Evolutionary conservation across 1,140 invertebrate genomes (phyloP), one percentile per base, ranked within the genome.

Genomic region (Colletes latitarsis): DNA sequence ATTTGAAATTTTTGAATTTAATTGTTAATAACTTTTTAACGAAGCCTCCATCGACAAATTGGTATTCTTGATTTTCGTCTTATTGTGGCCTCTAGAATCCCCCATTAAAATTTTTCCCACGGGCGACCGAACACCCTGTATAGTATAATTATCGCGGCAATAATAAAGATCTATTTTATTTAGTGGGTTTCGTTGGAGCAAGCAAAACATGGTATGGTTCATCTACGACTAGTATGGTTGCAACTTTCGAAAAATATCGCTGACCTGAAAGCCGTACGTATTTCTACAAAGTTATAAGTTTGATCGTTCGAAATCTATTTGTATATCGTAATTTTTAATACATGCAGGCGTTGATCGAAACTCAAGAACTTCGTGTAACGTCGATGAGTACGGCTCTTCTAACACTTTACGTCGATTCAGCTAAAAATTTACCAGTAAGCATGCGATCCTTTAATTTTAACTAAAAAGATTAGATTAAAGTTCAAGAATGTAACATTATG

Each of bases 141-240:
- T 21, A 60, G 0, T 68, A 67, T n/a, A 19, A 39, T 62, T 30
- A 39, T n/a, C 12, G 15, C 17, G 43, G 0, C 12, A 14, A 49
- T 67, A 52, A 52, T n/a, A 21, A 17, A 21, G n/a, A 39, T 4
- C 0, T 19, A 52, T 41, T 41, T 84, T 86, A 94, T 93, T 5
- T 88, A 98, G 97, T 99, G 98, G 98, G 94, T 98, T 69, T 97
- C 97, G 0, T 94, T 99, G 80, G 98, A 99, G 92, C 96, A 98
- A 93, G 98, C 97, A 5, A 98, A 98, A 93, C 97, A 98, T 89
- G 98, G 98, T 53, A 96, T 97, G 94, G 95, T 99, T 3, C 97
- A 99, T 92, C 88, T 99, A 46, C 95, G 97, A 77, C 93, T 98
- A 39, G 96, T 96, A 5, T 99, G 98, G 98, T 95, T 99, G 70